Evolutionary conservation across 2,797 vertebrate genomes (phyloP), one percentile per base, ranked within the genome.

Genomic region (Smutsia temminckii): DNA sequence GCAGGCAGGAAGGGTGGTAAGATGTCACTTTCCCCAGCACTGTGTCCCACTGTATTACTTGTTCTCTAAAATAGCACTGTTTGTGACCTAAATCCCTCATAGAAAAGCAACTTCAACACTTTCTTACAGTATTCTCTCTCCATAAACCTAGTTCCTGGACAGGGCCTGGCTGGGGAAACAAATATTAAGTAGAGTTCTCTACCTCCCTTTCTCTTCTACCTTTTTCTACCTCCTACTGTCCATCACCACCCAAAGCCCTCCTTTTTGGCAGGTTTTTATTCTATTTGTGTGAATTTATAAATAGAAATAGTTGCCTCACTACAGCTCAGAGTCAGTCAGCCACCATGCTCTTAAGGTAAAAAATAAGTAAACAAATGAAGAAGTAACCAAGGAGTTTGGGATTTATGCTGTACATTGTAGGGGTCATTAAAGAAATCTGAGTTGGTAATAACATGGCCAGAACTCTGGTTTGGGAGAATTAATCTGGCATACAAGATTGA

Each of bases 401-500:
- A 81, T 97, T 92, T 94, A 89, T 89, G 53, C 53, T 34, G 53
- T 69, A 55, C 5, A 3, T 84, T 84, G 10, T 71, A 88, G 40
- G 34, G 1, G 14, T 55, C 77, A 51, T 74, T 85, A 87, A 86
- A 69, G 74, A 79, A 93, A 81, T 88, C 32, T 77, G 49, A 75
- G 51, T 57, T 90, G 55, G 71, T 68, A 75, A 55, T 88, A 87
- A 78, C 25, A 40, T 75, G 40, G 27, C 85, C 51, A 66, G 66
- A 95, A 94, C 32, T 83, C 27, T 81, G 29, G 49, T 89, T 88
- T 94, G 17, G 78, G 51, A 85, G 79, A 72, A 87, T 46, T 89
- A 91, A 66, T 88, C 16, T 72, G 46, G 46, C 93, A 12, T 66
- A 59, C 17, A 84, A 84, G n/a, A 75, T 66, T 77, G 68, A 93